Evolutionary conservation across 2,113 vertebrate genomes (phyloP).

Genomic region (Acanthochromis polyacanthus): DNA sequence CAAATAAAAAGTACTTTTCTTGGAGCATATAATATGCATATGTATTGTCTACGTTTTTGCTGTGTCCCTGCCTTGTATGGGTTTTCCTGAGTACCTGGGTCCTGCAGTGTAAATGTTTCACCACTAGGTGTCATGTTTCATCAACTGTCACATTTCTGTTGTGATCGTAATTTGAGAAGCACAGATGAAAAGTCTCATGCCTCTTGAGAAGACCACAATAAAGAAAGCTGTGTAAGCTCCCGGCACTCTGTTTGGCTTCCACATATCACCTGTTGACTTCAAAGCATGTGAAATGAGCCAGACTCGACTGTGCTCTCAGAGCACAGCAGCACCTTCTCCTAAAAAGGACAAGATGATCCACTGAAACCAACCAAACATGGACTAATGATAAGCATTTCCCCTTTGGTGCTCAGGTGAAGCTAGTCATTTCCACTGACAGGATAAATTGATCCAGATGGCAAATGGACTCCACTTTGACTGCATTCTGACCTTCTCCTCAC

Average conservation of each 20-base stretch:
- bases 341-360: slow-evolving; percentile 51
- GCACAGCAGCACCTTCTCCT: slow-evolving; percentile 23
- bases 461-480: slow-evolving; percentile 14
- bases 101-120: slow-evolving; percentile 25
- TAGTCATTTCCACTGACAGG: slow-evolving; percentile 54
- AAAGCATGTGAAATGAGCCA: slow-evolving; percentile 39
- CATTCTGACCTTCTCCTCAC: slow-evolving; percentile 51
- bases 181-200: neutral
- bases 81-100: neutral
- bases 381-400: slow-evolving; percentile 44
- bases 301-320: neutral
- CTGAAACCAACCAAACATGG: slow-evolving; percentile 32
- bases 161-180: slow-evolving; percentile 37
- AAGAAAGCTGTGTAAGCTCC: slow-evolving; percentile 11
- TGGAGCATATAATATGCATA: no score
- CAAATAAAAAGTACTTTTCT: no score
- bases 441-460: slow-evolving; percentile 77
- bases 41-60: no score
- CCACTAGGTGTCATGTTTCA: slow-evolving; percentile 72
- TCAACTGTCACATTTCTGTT: slow-evolving; percentile 28
- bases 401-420: slow-evolving; percentile 45
- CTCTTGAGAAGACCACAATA: slow-evolving; percentile 11
- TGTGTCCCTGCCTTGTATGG: neutral
- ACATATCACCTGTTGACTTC: slow-evolving; percentile 46
- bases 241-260: slow-evolving; percentile 18